Evolutionary conservation across 2,113 vertebrate genomes (phyloP).

Genomic region (chimpanzee (Pan troglodytes)): DNA sequence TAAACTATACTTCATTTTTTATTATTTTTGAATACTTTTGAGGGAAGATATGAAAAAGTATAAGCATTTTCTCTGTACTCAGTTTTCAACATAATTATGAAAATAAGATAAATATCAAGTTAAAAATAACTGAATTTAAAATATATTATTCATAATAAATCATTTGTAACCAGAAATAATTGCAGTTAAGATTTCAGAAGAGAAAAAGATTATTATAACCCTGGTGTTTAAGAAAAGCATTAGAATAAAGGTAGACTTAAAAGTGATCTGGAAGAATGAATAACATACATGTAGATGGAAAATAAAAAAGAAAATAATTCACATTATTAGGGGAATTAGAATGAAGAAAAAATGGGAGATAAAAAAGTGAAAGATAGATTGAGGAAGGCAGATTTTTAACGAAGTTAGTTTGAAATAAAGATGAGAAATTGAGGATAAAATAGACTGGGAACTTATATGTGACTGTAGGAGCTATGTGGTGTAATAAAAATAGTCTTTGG

Average conservation of each 20-base stretch:
- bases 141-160: not conserved
- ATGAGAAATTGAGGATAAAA: not conserved
- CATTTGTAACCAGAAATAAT: not conserved
- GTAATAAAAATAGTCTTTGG: not conserved
- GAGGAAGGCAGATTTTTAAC: not conserved
- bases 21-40: not conserved
- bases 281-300: not conserved
- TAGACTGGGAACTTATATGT: not conserved
- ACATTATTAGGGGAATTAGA: not conserved
- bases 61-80: not conserved
- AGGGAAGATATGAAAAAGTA: not conserved
- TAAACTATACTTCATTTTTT: not conserved
- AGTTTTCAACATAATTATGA: slow-evolving; percentile 27
- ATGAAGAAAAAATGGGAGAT: not conserved
- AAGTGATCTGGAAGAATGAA: not conserved
- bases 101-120: slow-evolving; percentile 9
- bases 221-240: not conserved
- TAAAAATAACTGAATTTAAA: slow-evolving; percentile 38
- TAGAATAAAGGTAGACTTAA: not conserved
- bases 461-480: not conserved
- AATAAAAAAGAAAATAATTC: not conserved
- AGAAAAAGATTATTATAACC: not conserved
- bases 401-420: not conserved
- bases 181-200: not conserved
- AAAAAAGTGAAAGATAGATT: not conserved